Evolutionary conservation across 2,113 vertebrate genomes (phyloP), one percentile per base, ranked within the genome.

Genomic region (Panurus biarmicus): DNA sequence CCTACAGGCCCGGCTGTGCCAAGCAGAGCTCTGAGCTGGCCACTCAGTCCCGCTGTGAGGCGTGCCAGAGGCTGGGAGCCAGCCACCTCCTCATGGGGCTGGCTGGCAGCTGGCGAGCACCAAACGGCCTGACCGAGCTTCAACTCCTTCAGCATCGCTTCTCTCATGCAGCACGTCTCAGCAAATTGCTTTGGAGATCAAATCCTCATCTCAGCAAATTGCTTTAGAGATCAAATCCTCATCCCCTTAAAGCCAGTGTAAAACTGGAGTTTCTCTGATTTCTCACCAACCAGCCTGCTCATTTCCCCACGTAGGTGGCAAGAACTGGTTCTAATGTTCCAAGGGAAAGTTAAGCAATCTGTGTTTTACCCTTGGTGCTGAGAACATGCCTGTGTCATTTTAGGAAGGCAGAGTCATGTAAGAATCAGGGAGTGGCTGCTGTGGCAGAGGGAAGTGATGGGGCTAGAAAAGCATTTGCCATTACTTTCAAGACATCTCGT

Each of bases 371-470:
- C 36, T 50, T 26, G 21, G 24, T 25, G 31, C 42, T 57, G 35
- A 57, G 51, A 74, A 29, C 22, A 66, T 6, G 16, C 31, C 44
- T 31, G 35, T n/a, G 40, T 44, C 31, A 44, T 42, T 64, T 57
- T 33, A 33, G 71, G 53, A 75, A 50, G 44, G 35, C 25, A 42
- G 82, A 42, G 21, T 31, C 53, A 6, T 6, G 71, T 31, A 5
- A 67, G 22, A 50, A 58, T 44, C 44, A 57, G 51, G 24, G 24
- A 31, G 29, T 57, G 42, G 50, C 61, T 50, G 53, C 31, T 98
- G 97, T 97, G 97, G 94, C 96, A 97, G 96, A 97, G 95, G 96
- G 97, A 85, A 97, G 89, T 92, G 91, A 95, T 95, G 96, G 93
- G 95, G 13, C 53, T 82, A 28, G 45, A 48, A 90, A 54, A 57